phyloP scores from a whole-genome alignment of 2,113 vertebrate genomes.

The Scolopax mira region DNA sequence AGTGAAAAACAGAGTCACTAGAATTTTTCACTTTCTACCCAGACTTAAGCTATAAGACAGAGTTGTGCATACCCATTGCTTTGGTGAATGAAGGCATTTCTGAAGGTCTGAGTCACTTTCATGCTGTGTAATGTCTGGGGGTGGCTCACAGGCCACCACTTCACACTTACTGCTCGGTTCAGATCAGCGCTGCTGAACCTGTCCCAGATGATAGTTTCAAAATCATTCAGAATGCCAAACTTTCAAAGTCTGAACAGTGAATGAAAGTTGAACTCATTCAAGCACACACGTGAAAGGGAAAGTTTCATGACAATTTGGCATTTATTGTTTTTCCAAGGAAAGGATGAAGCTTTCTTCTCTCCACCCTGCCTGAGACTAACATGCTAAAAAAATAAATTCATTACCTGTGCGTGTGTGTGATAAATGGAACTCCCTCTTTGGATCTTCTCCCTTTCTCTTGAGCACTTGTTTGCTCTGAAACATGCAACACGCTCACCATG shows the following conservation, averaged over 20 bases:
- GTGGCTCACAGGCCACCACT: not conserved
- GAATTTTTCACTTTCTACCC: not conserved
- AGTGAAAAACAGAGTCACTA: not conserved
- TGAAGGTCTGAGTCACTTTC: constrained; percentile 49
- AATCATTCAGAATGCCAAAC: constrained; percentile 49
- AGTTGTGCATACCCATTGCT: not conserved
- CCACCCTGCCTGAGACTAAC: not conserved
- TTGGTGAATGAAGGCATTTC: not conserved
- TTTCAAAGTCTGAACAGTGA: constrained; percentile 34
- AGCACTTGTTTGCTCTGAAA: not conserved
- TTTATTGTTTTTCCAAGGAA: constrained; percentile 47
- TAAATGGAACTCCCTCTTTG: not conserved
- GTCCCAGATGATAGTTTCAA: constrained; percentile 24
- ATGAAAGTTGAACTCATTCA: constrained; percentile 44
- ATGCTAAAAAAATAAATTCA: not conserved
- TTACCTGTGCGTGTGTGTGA: not conserved
- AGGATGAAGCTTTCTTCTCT: not conserved
- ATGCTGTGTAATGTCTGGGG: constrained; percentile 25
- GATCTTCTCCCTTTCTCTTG: not conserved
- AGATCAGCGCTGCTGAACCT: not conserved
- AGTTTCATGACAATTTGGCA: not conserved
- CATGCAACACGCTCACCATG: not conserved
- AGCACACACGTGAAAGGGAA: not conserved
- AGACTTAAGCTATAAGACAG: not conserved
- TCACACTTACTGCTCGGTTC: not conserved